Conservation (phyloP, 2,888 invertebrate species). For the Epirrhoe alternata region DNA sequence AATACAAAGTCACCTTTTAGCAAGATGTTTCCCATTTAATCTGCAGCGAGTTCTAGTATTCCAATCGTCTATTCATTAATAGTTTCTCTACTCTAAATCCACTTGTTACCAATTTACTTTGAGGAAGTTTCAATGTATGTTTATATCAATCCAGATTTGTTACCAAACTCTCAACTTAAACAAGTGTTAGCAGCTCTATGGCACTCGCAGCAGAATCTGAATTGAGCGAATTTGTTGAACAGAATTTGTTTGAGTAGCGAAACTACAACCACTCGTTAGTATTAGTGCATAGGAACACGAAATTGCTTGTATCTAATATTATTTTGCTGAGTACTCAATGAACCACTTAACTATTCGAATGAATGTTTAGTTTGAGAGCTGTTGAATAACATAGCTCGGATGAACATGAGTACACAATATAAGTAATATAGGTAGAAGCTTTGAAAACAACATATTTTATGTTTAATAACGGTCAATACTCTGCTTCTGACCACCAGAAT, state of each 20-base stretch:
- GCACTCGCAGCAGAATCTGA: slow-evolving; percentile 36
- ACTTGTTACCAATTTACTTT: slow-evolving; percentile 12
- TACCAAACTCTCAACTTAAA: slow-evolving; percentile 29
- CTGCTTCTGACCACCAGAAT: background rate
- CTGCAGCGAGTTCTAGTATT: background rate
- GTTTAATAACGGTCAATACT: background rate
- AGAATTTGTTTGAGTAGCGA: slow-evolving; percentile 33
- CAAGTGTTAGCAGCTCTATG: slow-evolving; percentile 27
- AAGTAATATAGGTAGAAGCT: background rate
- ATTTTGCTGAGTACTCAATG: slow-evolving; percentile 21
- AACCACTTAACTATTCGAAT: slow-evolving; percentile 16
- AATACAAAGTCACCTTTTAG: background rate
- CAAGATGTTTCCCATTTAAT: background rate
- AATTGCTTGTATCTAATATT: slow-evolving; percentile 9
- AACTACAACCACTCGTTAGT: slow-evolving; percentile 19
- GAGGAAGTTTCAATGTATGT: slow-evolving; percentile 13
- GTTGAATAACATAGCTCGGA: slow-evolving; percentile 12
- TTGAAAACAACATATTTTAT: background rate
- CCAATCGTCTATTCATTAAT: slow-evolving; percentile 8
- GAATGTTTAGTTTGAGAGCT: slow-evolving; percentile 11
- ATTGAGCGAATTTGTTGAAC: slow-evolving; percentile 41
- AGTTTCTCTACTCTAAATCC: slow-evolving; percentile 1
- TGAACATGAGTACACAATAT: background rate
- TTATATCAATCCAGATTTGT: slow-evolving; percentile 24
- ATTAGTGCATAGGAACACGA: slow-evolving; percentile 6